Conservation (phyloP, 2,888 invertebrate genomes). For the Pediacus dermestoides region DNA sequence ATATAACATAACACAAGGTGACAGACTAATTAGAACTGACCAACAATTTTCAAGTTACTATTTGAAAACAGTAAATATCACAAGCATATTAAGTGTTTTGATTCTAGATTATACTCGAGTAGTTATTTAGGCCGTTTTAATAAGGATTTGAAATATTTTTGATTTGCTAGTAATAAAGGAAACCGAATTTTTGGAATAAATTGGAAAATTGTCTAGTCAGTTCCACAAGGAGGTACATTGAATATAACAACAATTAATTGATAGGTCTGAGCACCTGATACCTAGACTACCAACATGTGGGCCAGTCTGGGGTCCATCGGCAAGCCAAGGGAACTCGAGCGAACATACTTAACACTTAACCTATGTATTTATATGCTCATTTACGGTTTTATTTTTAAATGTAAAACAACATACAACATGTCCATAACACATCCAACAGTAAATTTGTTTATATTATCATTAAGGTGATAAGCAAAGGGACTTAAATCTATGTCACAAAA, state of each 20-base stretch:
- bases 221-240: conserved; percentile 41
- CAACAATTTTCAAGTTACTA: conserved; percentile 34
- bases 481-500: conserved; percentile 31
- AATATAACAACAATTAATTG: conserved; percentile 47
- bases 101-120: conserved; percentile 18
- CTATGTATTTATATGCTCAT: too few species aligned
- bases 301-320: conserved; percentile 40
- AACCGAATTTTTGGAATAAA: too few species aligned
- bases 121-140: conserved; percentile 34
- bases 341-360: conserved; percentile 31
- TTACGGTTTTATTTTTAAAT: too few species aligned
- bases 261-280: conserved; percentile 49
- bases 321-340: conserved; percentile 18
- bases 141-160: conserved; percentile 14
- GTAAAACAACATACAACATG: conserved; percentile 44
- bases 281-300: conserved; percentile 43
- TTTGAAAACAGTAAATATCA: too few species aligned
- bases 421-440: conserved; percentile 40
- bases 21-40: conserved; percentile 36
- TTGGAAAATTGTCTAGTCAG: conserved; percentile 33
- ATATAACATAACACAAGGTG: conserved; percentile 39
- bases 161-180: too few species aligned
- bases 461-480: conserved; percentile 33
- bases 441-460: conserved; percentile 31
- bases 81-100: conserved; percentile 28